Evolutionary conservation across 2,888 invertebrate species (phyloP), one percentile per base, ranked within the genome.

Genomic region (Patella ulyssiponensis): DNA sequence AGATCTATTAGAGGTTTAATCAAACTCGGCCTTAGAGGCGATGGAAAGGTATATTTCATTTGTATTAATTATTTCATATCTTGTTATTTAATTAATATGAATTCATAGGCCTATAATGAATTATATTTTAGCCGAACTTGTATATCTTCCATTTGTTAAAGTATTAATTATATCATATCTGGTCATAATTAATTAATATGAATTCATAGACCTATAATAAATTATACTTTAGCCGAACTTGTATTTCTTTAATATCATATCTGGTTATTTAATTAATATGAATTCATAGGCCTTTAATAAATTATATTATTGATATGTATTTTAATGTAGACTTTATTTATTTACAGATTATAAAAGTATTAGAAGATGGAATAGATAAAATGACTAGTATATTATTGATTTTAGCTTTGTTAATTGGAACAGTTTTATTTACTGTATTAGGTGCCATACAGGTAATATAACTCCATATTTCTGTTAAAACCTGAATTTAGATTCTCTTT

Each of bases 371-470:
- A 0, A 94, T 97, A 64, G 97, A 98, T 92, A 95, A 96, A 0
- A 95, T 97, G 2, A 96, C 97, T 9, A 95, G 96, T 73, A 94
- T 95, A 83, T 94, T 96, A 76, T 96, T 98, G 86, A 97, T 98
- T 82, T 93, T 96, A 74, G 94, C 95, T n/a, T 94, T 98, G 75
- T 94, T 98, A 76, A 90, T 97, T 52, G 95, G 96, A 85, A 94
- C 95, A 23, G 94, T 95, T 74, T 94, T 96, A 85, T 94, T 96
- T 71, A 94, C 95, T 53, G 94, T 97, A 81, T 97, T 98, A 91
- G 94, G 96, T 80, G 94, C 94, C 79, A 94, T 96, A 84, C 96
- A 97, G 94, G 96, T 96, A 92, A 74, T 74, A 44, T 44, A 44
- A 44, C 44, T 9, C 0, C 44, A 44, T 44, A 44, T 4, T 44